Conservation (phyloP, 2,113 vertebrate species). For the Campylomormyrus tamandua region DNA sequence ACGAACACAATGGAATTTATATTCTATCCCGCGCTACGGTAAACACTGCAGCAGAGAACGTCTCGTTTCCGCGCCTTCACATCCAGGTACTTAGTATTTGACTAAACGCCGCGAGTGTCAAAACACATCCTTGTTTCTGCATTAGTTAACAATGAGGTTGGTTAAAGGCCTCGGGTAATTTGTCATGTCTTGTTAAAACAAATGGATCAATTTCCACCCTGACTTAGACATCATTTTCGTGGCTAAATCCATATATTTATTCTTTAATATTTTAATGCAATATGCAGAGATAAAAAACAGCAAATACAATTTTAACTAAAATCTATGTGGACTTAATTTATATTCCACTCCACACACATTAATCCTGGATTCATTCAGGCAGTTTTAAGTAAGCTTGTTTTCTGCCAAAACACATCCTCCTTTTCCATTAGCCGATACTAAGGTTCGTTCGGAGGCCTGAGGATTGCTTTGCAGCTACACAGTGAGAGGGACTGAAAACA, state of each 20-base stretch:
- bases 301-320: slow-evolving; percentile 3
- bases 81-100: not conserved
- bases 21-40: not conserved
- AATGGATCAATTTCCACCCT: not conserved
- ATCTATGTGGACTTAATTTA: not conserved
- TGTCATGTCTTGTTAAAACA: not conserved
- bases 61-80: not conserved
- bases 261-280: not conserved
- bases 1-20: not conserved
- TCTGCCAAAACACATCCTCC: not conserved
- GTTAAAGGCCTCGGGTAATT: not conserved
- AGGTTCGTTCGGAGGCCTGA: not conserved
- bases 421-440: slow-evolving; percentile 12
- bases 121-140: slow-evolving; percentile 12
- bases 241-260: not conserved
- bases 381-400: not conserved
- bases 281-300: not conserved
- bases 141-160: slow-evolving; percentile 1
- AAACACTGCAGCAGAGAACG: not conserved
- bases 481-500: not conserved
- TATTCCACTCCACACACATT: not conserved
- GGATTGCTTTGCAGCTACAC: not conserved
- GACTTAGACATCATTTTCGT: not conserved
- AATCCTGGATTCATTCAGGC: not conserved
- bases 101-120: not conserved